These are phyloP conservation scores for Leptosomus discolor DNA, from an alignment of 2,113 vertebrate genomes.

Conservation along the genomic window DNA sequence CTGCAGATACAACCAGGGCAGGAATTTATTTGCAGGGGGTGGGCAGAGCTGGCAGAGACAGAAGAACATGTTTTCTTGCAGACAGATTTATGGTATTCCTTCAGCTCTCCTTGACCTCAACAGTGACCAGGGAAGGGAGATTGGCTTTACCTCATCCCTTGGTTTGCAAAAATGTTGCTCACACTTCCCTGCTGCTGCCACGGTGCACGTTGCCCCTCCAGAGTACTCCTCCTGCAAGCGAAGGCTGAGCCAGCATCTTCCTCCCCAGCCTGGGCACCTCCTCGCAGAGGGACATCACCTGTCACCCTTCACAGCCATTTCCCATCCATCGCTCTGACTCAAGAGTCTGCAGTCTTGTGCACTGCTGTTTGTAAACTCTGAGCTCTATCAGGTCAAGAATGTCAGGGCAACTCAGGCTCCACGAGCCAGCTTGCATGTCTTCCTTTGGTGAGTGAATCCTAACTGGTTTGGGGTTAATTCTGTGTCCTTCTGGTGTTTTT, in stretches of 20 bases:
- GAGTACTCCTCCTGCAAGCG: neutral
- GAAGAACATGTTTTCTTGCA: neutral
- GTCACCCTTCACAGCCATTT: neutral
- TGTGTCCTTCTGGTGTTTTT: neutral
- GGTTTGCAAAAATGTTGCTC: neutral
- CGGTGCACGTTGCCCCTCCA: accelerated
- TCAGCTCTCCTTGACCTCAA: neutral
- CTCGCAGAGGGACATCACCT: neutral
- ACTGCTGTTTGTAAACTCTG: neutral
- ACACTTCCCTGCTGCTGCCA: neutral
- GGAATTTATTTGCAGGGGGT: neutral
- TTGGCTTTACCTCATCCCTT: neutral
- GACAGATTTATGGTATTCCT: neutral
- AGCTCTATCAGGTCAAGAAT: neutral
- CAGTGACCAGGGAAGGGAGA: neutral
- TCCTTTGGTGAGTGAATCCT: neutral
- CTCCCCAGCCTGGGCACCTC: neutral
- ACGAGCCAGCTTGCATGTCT: neutral
- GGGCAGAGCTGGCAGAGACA: neutral
- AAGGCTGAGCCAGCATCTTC: neutral
- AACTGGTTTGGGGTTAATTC: neutral
- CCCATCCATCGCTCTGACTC: neutral
- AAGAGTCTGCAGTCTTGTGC: neutral
- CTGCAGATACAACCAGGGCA: neutral
- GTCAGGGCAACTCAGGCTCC: neutral